Conservation (phyloP, 2,113 vertebrate genomes). For the Protobothrops mucrosquamatus region DNA sequence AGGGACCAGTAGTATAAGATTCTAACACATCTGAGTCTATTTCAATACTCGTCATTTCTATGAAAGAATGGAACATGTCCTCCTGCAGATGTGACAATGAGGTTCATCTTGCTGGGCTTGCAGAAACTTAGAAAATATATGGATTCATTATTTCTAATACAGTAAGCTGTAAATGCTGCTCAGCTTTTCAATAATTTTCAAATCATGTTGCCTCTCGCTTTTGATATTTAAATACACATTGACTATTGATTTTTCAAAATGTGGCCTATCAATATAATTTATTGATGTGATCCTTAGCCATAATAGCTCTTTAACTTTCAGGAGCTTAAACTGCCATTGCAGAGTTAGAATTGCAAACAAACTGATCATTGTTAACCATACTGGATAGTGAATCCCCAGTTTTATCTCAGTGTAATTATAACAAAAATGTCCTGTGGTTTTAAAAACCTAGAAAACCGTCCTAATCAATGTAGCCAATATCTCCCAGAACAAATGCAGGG, state of each 20-base stretch:
- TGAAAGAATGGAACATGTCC: conserved; percentile 19
- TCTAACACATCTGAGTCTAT: conserved; percentile 13
- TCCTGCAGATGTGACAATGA: neutral
- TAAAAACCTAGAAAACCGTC: neutral
- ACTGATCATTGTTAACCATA: neutral
- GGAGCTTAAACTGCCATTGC: neutral
- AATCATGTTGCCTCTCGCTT: neutral
- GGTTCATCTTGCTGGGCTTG: neutral
- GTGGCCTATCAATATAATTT: neutral
- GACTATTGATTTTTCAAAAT: neutral
- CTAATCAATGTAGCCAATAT: neutral
- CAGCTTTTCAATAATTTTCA: neutral
- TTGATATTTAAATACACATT: neutral
- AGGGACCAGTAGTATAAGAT: too few relatives aligned
- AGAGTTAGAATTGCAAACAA: neutral
- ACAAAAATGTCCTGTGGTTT: neutral
- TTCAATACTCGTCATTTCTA: conserved; percentile 12
- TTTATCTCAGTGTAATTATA: neutral
- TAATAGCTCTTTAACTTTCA: conserved; percentile 6
- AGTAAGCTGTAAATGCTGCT: neutral
- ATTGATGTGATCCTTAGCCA: conserved; percentile 11
- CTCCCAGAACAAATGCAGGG: neutral
- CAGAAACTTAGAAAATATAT: neutral
- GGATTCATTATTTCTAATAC: neutral
- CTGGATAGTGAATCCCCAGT: neutral